Evolutionary conservation across 2,797 vertebrate species (phyloP).

Genomic region (Emys orbicularis): DNA sequence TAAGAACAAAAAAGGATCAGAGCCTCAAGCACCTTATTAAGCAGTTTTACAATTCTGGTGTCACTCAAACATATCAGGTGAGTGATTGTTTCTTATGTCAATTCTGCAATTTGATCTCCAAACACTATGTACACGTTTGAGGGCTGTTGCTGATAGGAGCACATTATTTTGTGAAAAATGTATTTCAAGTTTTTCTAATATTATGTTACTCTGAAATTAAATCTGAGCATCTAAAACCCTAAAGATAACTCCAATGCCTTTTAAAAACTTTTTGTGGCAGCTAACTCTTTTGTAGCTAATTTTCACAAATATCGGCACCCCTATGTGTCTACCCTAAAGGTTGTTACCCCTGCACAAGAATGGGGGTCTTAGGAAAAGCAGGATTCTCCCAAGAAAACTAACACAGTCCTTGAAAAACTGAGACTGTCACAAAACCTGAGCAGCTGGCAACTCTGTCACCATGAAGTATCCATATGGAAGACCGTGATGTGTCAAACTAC

Average conservation of each 20-base stretch:
- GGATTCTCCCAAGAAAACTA: conserved; percentile 82
- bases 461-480: conserved; percentile 88
- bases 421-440: conserved; percentile 85
- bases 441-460: conserved; percentile 87
- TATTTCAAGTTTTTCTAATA: conserved; percentile 24
- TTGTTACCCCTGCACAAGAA: conserved; percentile 52
- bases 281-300: conserved; percentile 37
- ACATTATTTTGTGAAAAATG: not conserved
- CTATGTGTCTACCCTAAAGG: conserved; percentile 20
- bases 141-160: not conserved
- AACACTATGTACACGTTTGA: not conserved
- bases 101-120: not conserved
- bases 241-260: not conserved
- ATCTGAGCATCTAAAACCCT: not conserved
- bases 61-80: not conserved
- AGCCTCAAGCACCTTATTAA: not conserved
- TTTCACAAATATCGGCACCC: conserved; percentile 39
- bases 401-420: conserved; percentile 81
- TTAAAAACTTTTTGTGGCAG: conserved; percentile 35
- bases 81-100: not conserved
- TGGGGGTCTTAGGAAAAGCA: conserved; percentile 56
- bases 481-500: conserved; percentile 87
- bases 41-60: not conserved
- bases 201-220: not conserved
- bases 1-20: not conserved